Evolutionary conservation across 92 coral and sea anemone genomes (phyloP).

Genomic region (Anthopleura xanthogrammica): DNA sequence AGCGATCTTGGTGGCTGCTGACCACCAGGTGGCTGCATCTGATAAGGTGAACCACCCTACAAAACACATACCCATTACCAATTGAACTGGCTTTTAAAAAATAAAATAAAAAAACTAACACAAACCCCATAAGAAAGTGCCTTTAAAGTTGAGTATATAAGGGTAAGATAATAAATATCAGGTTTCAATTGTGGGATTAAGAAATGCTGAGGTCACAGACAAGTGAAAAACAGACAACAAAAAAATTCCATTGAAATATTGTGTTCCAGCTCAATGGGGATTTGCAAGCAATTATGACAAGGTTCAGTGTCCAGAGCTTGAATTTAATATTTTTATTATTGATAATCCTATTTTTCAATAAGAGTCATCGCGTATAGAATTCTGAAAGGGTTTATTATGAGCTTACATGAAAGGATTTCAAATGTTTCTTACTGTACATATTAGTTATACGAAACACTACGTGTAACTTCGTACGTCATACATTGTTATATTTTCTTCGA

Average conservation of each 20-base stretch:
- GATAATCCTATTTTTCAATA: background rate
- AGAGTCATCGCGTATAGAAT: background rate
- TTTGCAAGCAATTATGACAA: background rate
- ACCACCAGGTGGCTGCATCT: background rate
- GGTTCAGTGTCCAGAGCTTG: background rate
- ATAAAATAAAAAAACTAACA: background rate
- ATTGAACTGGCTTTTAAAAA: background rate
- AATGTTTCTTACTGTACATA: background rate
- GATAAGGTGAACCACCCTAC: slow-evolving; percentile 6
- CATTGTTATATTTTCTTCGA: background rate
- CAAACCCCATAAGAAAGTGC: no score
- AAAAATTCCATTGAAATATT: background rate
- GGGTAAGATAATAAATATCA: background rate
- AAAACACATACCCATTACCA: background rate
- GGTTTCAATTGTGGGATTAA: background rate
- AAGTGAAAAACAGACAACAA: background rate
- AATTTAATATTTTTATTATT: background rate
- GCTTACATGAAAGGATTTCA: background rate
- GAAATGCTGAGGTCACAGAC: background rate
- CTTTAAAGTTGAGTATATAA: no score
- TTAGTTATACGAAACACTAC: background rate
- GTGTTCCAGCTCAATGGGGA: background rate
- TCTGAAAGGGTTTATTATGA: background rate
- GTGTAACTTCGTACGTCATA: background rate
- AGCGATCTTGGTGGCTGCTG: background rate